phyloP scores from a whole-genome alignment of 2,888 invertebrate genomes.

The Eupithecia subumbrata region DNA sequence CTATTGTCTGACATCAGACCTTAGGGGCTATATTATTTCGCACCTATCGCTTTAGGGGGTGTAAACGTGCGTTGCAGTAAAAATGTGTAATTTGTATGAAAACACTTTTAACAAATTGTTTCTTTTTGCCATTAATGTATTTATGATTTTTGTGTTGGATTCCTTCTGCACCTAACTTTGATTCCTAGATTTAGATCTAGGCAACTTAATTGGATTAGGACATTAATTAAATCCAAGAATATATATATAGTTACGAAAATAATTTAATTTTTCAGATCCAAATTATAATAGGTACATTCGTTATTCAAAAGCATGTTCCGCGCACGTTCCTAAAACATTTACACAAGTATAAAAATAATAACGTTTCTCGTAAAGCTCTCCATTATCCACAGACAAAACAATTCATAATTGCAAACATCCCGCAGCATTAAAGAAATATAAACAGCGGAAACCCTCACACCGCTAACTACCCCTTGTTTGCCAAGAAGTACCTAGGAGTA shows the following conservation, averaged over 20 bases:
- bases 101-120: conserved; percentile 25
- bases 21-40: conserved; percentile 81
- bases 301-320: not conserved
- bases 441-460: conserved; percentile 45
- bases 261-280: not conserved
- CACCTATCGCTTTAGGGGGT: conserved; percentile 70
- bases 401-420: conserved; percentile 48
- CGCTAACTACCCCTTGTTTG: conserved; percentile 75
- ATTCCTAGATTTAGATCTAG: not conserved
- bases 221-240: not conserved
- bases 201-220: not conserved
- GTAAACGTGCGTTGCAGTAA: conserved; percentile 51
- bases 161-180: not conserved
- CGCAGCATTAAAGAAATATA: conserved; percentile 49
- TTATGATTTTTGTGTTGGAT: not conserved
- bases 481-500: conserved; percentile 58
- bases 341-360: conserved; percentile 35
- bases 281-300: not conserved
- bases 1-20: conserved; percentile 84
- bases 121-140: not conserved
- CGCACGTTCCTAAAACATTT: conserved; percentile 21
- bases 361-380: conserved; percentile 41
- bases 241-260: not conserved
- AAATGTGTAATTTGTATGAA: conserved; percentile 66
- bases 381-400: conserved; percentile 50